These are phyloP conservation scores for Sporophila hypoxantha DNA, from an alignment of 2,113 vertebrate genomes.

Conservation along the genomic window DNA sequence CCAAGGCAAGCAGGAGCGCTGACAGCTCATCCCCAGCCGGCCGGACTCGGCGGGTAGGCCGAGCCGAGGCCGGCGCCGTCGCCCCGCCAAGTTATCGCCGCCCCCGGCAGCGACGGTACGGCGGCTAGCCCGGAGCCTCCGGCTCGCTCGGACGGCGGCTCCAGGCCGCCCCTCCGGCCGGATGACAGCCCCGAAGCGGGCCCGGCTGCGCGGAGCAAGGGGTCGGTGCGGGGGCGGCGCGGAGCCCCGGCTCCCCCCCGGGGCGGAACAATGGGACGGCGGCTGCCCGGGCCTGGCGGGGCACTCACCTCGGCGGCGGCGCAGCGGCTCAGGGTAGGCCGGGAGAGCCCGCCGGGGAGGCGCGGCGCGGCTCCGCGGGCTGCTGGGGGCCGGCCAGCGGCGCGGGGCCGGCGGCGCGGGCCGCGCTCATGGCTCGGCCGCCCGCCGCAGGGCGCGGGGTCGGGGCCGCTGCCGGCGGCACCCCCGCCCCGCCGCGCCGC, in stretches of 20 bases:
- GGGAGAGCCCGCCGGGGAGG: not conserved
- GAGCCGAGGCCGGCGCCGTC: not conserved
- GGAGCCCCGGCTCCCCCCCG: not conserved
- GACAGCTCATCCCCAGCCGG: not conserved
- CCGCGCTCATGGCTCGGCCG: no score
- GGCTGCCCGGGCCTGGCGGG: not conserved
- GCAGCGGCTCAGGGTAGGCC: conserved; percentile 1
- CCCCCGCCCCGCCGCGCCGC: no score
- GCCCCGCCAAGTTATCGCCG: not conserved
- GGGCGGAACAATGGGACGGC: not conserved
- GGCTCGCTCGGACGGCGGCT: not conserved
- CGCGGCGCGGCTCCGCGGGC: not conserved
- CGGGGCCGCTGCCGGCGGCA: no score
- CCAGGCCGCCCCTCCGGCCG: no score
- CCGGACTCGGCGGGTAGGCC: not conserved
- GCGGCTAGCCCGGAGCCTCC: not conserved
- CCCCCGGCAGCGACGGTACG: not conserved
- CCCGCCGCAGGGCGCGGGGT: no score
- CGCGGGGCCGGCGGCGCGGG: no score
- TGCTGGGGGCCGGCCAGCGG: not conserved
- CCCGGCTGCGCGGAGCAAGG: not conserved
- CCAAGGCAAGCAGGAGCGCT: not conserved
- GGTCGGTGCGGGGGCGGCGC: not conserved
- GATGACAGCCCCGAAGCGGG: not conserved
- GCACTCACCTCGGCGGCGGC: conserved; percentile 13